A percentile compares a stretch with the other conserved stretches of the same genome.
Evolutionary conservation across 2,797 vertebrate species (phyloP).

Genomic region (Pelodytes ibericus): DNA sequence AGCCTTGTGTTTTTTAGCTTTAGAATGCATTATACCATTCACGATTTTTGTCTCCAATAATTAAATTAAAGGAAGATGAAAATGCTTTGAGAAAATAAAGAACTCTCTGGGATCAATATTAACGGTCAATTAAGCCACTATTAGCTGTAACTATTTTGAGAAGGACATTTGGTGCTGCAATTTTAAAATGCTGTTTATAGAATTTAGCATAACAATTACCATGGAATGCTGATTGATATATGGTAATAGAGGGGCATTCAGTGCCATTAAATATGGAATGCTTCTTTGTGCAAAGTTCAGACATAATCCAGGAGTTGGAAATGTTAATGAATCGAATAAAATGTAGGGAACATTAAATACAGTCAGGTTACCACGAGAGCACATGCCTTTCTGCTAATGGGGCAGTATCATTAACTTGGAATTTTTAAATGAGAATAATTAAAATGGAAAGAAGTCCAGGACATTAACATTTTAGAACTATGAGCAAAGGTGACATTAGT

Average conservation of each 20-base stretch:
- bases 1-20: background rate
- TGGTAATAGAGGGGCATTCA: conserved; percentile 45
- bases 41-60: conserved; percentile 3
- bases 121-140: conserved; percentile 20
- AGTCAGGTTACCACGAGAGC: conserved; percentile 34
- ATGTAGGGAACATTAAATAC: conserved; percentile 49
- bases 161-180: conserved; percentile 31
- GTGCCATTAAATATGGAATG: conserved; percentile 39
- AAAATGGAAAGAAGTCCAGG: conserved; percentile 5
- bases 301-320: conserved; percentile 50
- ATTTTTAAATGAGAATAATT: conserved; percentile 35
- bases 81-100: conserved; percentile 9
- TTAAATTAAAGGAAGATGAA: background rate
- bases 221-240: conserved; percentile 44
- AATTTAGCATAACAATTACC: conserved; percentile 49
- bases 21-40: background rate
- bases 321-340: conserved; percentile 52
- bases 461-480: background rate
- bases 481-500: conserved; percentile 21
- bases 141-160: conserved; percentile 37
- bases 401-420: conserved; percentile 22
- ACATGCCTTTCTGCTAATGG: conserved; percentile 32
- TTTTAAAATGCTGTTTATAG: conserved; percentile 37
- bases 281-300: conserved; percentile 50
- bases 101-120: conserved; percentile 12